Evolutionary conservation across 2,797 vertebrate species (phyloP).

Genomic region (Percopsis omiscomaycus): DNA sequence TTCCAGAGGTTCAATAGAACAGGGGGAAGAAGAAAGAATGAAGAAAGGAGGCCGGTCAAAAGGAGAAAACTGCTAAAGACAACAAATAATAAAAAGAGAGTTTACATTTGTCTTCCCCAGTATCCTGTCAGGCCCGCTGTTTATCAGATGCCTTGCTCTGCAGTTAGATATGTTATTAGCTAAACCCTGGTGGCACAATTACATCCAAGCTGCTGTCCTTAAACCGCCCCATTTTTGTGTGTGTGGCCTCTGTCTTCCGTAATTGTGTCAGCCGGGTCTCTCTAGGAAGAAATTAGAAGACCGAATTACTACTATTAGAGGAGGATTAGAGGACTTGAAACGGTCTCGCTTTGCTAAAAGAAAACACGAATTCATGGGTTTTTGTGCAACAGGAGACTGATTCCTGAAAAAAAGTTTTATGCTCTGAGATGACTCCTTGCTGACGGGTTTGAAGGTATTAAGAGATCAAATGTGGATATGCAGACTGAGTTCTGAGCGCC

Average conservation of each 20-base stretch:
- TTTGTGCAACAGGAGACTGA: constrained; percentile 3
- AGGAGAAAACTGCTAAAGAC: background rate
- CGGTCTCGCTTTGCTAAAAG: constrained; percentile 16
- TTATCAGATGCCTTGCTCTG: constrained; percentile 46
- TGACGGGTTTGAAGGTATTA: constrained; percentile 37
- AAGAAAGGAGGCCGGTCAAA: too few species aligned
- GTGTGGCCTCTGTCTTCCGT: constrained; percentile 30
- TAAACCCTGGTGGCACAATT: constrained; percentile 59
- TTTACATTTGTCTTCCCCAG: constrained; percentile 36
- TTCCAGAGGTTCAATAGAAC: background rate
- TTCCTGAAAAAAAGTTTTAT: background rate
- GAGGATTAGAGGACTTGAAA: constrained; percentile 44
- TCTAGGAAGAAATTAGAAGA: constrained; percentile 56
- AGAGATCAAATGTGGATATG: constrained; percentile 41
- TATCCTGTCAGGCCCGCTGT: constrained; percentile 27
- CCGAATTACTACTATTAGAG: constrained; percentile 60
- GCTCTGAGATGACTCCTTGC: constrained; percentile 9
- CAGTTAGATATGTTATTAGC: constrained; percentile 51
- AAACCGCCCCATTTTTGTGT: constrained; percentile 41
- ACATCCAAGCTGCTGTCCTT: constrained; percentile 49
- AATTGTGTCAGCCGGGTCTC: constrained; percentile 40
- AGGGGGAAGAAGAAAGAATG: background rate
- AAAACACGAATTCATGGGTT: constrained; percentile 6
- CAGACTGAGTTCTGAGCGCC: constrained; percentile 29
- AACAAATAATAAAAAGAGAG: background rate